Conservation (phyloP, 1,140 invertebrate species). For the Habropoda laboriosa region DNA sequence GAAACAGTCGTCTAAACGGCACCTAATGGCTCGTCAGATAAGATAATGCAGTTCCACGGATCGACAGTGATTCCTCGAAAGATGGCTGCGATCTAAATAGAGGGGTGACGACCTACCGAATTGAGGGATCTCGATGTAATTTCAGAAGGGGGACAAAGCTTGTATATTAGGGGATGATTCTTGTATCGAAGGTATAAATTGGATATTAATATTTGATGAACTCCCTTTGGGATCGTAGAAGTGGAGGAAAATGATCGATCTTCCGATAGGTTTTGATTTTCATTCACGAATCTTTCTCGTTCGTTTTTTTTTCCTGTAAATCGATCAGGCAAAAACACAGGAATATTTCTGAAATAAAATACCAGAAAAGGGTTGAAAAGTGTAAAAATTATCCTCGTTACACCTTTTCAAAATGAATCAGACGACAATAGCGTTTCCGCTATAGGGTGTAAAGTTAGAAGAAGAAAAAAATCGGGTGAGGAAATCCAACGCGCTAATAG, state of each 20-base stretch:
- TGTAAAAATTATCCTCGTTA: not conserved
- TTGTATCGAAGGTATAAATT: slow-evolving; percentile 76
- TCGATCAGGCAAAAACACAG: no score
- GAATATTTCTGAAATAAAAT: no score
- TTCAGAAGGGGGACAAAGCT: slow-evolving; percentile 21
- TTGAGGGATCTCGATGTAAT: slow-evolving; percentile 13
- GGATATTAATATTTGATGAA: slow-evolving; percentile 80
- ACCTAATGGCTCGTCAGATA: slow-evolving; percentile 60
- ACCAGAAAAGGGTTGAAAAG: no score
- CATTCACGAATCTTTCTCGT: not conserved
- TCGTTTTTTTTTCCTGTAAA: not conserved
- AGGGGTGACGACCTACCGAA: slow-evolving; percentile 5
- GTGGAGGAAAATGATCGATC: slow-evolving; percentile 29
- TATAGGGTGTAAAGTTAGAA: not conserved
- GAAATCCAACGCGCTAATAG: not conserved
- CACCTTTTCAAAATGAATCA: no score
- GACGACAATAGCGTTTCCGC: no score
- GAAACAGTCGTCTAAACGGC: slow-evolving; percentile 15
- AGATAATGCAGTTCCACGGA: slow-evolving; percentile 58
- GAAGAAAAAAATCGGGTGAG: not conserved
- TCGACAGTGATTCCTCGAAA: slow-evolving; percentile 34
- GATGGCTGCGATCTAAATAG: slow-evolving; percentile 7
- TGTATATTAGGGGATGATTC: slow-evolving; percentile 64
- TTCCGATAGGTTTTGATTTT: slow-evolving; percentile 8
- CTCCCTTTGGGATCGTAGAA: slow-evolving; percentile 8